phyloP scores from a whole-genome alignment of 2,113 vertebrate genomes.

The Alexandromys fortis region DNA sequence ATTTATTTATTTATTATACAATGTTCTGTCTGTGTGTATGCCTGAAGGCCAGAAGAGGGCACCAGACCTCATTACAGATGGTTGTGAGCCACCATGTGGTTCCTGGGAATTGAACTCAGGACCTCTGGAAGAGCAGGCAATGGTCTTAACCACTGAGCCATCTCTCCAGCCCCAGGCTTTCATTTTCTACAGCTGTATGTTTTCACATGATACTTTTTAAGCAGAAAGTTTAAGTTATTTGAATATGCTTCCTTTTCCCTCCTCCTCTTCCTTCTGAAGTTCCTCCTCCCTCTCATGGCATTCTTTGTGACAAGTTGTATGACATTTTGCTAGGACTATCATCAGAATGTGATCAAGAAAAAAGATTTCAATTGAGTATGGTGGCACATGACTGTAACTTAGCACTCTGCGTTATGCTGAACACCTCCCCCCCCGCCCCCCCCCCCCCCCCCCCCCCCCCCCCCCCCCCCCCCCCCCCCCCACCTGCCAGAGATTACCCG shows the following conservation, averaged over 20 bases:
- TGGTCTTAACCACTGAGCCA: too few species aligned
- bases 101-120: too few species aligned
- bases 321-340: background rate
- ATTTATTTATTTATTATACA: too few species aligned
- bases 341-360: background rate
- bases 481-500: too few species aligned
- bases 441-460: too few species aligned
- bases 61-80: too few species aligned
- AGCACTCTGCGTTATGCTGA: background rate
- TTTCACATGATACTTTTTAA: background rate
- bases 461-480: too few species aligned
- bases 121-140: too few species aligned
- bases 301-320: background rate
- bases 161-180: background rate
- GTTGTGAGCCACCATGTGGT: too few species aligned
- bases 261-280: too few species aligned
- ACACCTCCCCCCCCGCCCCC: accelerated
- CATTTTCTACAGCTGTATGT: background rate
- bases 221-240: background rate
- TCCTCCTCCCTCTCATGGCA: background rate
- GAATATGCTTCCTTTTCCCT: background rate
- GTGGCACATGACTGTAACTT: background rate
- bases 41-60: too few species aligned
- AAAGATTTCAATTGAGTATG: background rate
- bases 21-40: too few species aligned